These are phyloP conservation scores for Azemiops feae DNA, from an alignment of 2,113 vertebrate species.

Conservation along the genomic window DNA sequence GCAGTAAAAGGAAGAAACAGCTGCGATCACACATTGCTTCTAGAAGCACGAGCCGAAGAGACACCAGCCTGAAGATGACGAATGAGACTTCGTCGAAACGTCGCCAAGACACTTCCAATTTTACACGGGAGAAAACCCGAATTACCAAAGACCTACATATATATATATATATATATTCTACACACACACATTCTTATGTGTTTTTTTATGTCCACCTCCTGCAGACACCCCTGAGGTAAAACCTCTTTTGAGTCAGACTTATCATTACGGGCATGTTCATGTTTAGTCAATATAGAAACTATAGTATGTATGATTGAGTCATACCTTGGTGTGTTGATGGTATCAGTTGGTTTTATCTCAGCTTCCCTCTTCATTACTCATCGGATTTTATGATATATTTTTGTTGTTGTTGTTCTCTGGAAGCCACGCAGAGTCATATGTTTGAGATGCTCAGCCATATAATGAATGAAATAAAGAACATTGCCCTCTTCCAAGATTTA, in stretches of 20 bases:
- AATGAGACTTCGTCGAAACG: too few species aligned
- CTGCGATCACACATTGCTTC: too few species aligned
- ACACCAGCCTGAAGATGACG: too few species aligned
- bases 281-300: background rate
- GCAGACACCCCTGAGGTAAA: background rate
- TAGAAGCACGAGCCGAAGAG: too few species aligned
- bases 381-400: background rate
- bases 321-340: background rate
- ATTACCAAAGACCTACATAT: too few species aligned
- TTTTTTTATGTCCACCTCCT: background rate
- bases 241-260: background rate
- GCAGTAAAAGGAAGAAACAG: too few species aligned
- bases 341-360: background rate
- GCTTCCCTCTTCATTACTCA: background rate
- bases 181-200: too few species aligned
- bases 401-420: background rate
- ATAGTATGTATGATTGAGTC: background rate
- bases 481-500: background rate
- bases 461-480: background rate
- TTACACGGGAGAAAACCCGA: too few species aligned
- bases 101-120: too few species aligned
- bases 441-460: background rate
- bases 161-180: too few species aligned
- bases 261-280: background rate
- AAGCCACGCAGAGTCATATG: background rate